These are phyloP conservation scores for Charaxes varanes DNA, from an alignment of 1,140 invertebrate genomes.

Conservation along the genomic window DNA sequence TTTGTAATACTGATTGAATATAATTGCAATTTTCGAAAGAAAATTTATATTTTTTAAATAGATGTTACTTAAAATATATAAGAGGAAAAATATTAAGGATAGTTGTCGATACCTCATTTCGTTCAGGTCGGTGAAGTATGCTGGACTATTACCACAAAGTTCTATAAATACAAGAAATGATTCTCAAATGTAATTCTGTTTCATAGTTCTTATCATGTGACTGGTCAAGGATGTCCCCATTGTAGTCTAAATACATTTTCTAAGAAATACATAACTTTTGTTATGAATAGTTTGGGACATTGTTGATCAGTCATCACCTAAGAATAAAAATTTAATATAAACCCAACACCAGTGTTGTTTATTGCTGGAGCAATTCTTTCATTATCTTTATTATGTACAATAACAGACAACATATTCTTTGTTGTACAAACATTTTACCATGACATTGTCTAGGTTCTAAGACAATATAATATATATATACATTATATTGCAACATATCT, in stretches of 20 bases:
- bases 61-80: slow-evolving; percentile 24
- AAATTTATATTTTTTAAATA: slow-evolving; percentile 18
- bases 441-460: no score
- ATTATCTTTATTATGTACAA: no score
- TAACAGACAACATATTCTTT: no score
- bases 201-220: slow-evolving; percentile 34
- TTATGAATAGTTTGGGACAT: slow-evolving; percentile 18
- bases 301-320: slow-evolving; percentile 33
- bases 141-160: slow-evolving; percentile 76
- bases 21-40: slow-evolving; percentile 27
- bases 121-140: slow-evolving; percentile 74
- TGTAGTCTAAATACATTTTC: no score
- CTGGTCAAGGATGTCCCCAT: slow-evolving; percentile 54
- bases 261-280: no score
- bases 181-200: slow-evolving; percentile 68
- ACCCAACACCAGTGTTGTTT: slow-evolving; percentile 6
- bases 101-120: slow-evolving; percentile 72
- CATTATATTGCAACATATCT: no score
- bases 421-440: no score
- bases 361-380: no score
- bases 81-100: slow-evolving; percentile 59
- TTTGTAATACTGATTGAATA: slow-evolving; percentile 24
- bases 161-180: slow-evolving; percentile 76
- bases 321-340: slow-evolving; percentile 1
- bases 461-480: no score